Conservation (phyloP, 2,113 vertebrate genomes). For the Epinephelus fuscoguttatus region DNA sequence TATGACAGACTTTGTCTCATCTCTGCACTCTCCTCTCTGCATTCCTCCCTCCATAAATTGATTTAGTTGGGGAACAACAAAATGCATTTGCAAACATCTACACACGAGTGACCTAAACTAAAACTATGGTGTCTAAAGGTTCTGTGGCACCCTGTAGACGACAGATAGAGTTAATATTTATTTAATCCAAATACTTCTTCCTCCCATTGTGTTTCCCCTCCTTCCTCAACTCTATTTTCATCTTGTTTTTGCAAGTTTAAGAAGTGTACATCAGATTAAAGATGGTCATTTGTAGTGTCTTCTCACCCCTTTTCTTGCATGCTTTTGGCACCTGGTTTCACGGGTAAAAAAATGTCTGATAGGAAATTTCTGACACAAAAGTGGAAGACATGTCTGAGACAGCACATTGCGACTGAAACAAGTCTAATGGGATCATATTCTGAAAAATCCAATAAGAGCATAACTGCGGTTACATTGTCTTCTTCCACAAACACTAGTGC, state of each 20-base stretch:
- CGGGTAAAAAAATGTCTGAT: not conserved
- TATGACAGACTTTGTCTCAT: slow-evolving; percentile 64
- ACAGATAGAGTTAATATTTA: not conserved
- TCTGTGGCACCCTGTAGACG: not conserved
- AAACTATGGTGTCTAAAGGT: not conserved
- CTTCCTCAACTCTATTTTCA: not conserved
- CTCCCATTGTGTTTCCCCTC: not conserved
- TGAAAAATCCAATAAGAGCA: not conserved
- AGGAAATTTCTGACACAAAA: not conserved
- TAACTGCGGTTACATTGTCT: not conserved
- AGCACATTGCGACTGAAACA: not conserved
- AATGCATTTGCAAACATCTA: not conserved
- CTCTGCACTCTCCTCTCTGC: slow-evolving; percentile 39
- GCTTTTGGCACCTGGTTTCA: not conserved
- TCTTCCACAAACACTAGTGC: not conserved
- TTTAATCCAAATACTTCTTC: slow-evolving; percentile 17
- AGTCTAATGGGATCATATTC: not conserved
- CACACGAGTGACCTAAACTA: not conserved
- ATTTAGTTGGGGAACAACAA: slow-evolving; percentile 10
- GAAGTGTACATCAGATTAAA: not conserved
- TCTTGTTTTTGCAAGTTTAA: not conserved
- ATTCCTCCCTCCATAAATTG: not conserved
- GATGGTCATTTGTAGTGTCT: not conserved
- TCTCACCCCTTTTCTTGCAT: not conserved
- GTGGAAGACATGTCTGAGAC: not conserved